Base-by-base conservation (phyloP, 2,797 vertebrate species). In the Anableps anableps region DNA sequence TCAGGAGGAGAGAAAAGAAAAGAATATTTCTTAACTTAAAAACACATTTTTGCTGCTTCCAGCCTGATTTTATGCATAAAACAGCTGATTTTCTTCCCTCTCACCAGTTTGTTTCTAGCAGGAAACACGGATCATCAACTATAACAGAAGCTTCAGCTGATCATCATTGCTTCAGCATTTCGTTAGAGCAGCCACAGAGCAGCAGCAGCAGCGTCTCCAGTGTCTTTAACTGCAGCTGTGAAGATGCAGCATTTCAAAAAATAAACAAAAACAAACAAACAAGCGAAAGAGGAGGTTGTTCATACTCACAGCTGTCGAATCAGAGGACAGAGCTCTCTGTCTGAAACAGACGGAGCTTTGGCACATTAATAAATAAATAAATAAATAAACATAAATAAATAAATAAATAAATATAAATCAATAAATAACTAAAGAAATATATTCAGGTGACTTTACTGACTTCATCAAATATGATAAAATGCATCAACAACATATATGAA, bases 261-360 rank as follows among this genome's bases (percentile, higher is more conserved):
- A 21, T 36, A 45, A 55, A 75, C 26, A 72, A 60, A 74, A 14
- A 51, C 0, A 55, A 43, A 74, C 9, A 80, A 58, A 13, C 2
- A 62, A 62, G 51, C 43, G 43, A 62, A 64, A 34, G 17, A 41
- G 60, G 16, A 5, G 38, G 1, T 21, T n/a, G 31, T 68, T 29
- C 51, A 38, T 62, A 78, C 76, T 75, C 64, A 83, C 76, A 14
- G n/a, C 19, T 9, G 75, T 14, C 8, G 26, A 7, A 36, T 36
- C 34, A 45, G 68, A 4, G 36, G 38, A 43, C 10, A 23, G 38
- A 66, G 43, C 53, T 21, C 31, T 38, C n/a, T 6, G 38, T 16
- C 43, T n/a, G 34, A n/a, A n/a, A n/a, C 38, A 43, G 38, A 70
- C 4, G 2, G 45, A 23, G 36, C 21, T 38, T 7, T 17, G 1